Conservation (phyloP, 2,113 vertebrate species). For the Chrysemys picta region DNA sequence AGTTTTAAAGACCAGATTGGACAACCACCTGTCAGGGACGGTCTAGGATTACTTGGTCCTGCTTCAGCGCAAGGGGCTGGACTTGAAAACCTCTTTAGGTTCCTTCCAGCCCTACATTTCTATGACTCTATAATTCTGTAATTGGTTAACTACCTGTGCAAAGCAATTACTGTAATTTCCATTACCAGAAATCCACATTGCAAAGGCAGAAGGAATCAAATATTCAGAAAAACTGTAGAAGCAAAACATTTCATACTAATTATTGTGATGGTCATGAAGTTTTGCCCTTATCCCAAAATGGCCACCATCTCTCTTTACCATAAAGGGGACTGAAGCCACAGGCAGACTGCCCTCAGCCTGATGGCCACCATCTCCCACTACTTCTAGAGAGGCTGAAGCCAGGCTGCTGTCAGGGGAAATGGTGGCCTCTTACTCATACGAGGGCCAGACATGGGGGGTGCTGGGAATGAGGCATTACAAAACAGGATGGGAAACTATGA, state of each 20-base stretch:
- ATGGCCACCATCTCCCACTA: background rate
- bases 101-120: background rate
- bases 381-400: background rate
- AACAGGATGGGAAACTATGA: background rate
- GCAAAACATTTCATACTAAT: constrained; percentile 62
- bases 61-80: background rate
- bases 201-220: constrained; percentile 71
- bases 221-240: constrained; percentile 64
- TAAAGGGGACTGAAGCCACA: background rate
- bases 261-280: constrained; percentile 49
- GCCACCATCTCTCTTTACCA: background rate
- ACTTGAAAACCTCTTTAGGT: background rate
- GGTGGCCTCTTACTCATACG: background rate
- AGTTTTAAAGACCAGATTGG: background rate
- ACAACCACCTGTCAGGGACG: background rate
- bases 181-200: constrained; percentile 53
- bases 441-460: background rate
- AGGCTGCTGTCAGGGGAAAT: background rate
- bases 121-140: background rate
- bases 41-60: background rate
- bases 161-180: constrained; percentile 60
- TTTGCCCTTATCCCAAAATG: background rate
- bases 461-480: background rate
- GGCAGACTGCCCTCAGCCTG: background rate
- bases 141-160: constrained; percentile 35